Evolutionary conservation across 2,113 vertebrate species (phyloP), one percentile per base, ranked within the genome.

Genomic region (Elachura formosa): DNA sequence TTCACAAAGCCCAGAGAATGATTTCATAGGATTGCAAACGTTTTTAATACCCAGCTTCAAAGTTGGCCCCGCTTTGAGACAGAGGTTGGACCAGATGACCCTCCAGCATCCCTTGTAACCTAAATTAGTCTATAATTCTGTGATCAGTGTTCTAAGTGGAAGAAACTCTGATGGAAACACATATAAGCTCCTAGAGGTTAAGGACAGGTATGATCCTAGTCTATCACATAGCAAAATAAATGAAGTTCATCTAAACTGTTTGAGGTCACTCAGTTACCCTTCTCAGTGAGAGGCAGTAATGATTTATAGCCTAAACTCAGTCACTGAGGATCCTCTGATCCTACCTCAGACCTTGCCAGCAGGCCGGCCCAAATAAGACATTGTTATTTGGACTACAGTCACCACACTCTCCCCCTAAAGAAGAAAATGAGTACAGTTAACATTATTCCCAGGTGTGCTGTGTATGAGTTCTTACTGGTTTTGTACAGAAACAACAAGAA

Each of bases 41-140:
- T 91, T 95, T 91, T 92, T 83, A 91, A 89, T 89, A 73, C 51
- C 58, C 69, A 64, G 8, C 90, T 94, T 96, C 63, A 93, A 93
- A 96, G 94, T 11, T 92, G 75, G 75, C 75, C 78, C 54, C 1
- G 6, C 94, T 93, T 95, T 87, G 82, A 96, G 93, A 33, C 25
- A 69, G 84, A 58, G 77, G 46, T 46, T 83, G 78, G 72, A 83
- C 67, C 58, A 85, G 85, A 4, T 83, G 79, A 96, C 94, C 90
- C 72, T 79, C 41, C 85, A 85, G 75, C 82, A 55, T 56, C 73
- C 78, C 74, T 89, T 87, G 58, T 54, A 79, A 78, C 45, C 41
- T 78, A 64, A 84, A 91, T 93, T 75, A 96, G 66, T 85, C 81
- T 68, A 2, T 89, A 95, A 84, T 87, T 95, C 73, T 94, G 87